Base-by-base conservation (phyloP, 2,113 vertebrate species). In the Circaetus cinerascens region DNA sequence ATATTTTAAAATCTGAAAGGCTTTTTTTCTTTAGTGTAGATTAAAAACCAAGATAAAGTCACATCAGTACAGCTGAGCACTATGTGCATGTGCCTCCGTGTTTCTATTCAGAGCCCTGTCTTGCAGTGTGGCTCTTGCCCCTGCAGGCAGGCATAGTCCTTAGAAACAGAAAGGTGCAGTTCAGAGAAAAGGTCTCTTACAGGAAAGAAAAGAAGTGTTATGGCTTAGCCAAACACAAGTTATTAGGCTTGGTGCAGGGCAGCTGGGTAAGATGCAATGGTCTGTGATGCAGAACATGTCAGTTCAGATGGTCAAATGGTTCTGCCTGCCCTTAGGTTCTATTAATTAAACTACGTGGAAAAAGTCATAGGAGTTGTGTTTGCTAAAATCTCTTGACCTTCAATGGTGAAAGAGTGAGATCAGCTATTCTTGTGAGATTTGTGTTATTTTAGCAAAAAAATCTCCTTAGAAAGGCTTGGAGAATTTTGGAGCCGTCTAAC, bases 161-260 rank as follows among this genome's bases (percentile, higher is more conserved):
- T 66, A 78, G 91, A 94, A 96, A 91, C 77, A 89, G 71, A 95
- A 95, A 96, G 93, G 93, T 95, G 76, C 86, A 87, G 91, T 91
- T 95, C 91, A 38, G 89, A 95, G 94, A 86, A 95, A 95, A 97
- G 91, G 89, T 95, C 80, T 95, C 80, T 89, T 72, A 67, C 36
- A 71, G 82, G 88, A 92, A 86, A 79, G 68, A 77, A 94, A 82
- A 82, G 36, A 23, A 93, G 62, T 66, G 86, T 76, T 89, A 45
- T 19, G 57, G 86, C 53, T 97, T 45, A 78, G 57, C 73, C 74
- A 88, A 86, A 73, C 25, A 41, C 60, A 23, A 53, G 79, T 74
- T 67, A 23, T 30, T 68, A 36, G 76, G 43, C 73, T 72, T 63
- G 66, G 77, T 78, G 41, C 62, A 64, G 94, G 76, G 76, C 93